Conservation (phyloP, 2,888 invertebrate species). For the Drosophila neonasuta region DNA sequence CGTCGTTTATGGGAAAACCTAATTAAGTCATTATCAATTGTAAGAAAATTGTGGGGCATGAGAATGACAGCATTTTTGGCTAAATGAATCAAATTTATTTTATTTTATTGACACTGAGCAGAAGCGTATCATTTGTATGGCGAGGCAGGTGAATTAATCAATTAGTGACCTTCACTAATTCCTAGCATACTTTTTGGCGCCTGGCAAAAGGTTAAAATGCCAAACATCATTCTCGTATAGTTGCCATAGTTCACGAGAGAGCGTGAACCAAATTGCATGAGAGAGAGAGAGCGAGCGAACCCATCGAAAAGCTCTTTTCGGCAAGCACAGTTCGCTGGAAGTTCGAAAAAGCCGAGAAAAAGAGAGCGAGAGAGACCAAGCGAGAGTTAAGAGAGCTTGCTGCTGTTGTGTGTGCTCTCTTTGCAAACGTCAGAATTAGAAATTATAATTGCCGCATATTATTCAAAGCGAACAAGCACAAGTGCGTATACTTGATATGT, state of each 20-base stretch:
- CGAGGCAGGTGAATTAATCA: conserved; percentile 68
- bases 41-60: conserved; percentile 24
- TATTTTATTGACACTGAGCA: conserved; percentile 13
- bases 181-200: conserved; percentile 53
- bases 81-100: conserved; percentile 17
- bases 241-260: conserved; percentile 44
- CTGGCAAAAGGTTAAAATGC: conserved; percentile 72
- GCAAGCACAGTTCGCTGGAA: conserved; percentile 32
- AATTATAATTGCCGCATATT: conserved; percentile 75
- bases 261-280: conserved; percentile 9
- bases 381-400: conserved; percentile 40
- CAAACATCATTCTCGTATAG: conserved; percentile 56
- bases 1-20: conserved; percentile 58
- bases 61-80: neutral
- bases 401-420: conserved; percentile 13
- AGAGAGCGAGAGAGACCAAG: conserved; percentile 16
- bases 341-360: conserved; percentile 44
- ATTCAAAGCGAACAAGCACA: conserved; percentile 60
- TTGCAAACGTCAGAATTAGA: conserved; percentile 73
- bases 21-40: conserved; percentile 75
- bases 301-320: conserved; percentile 40
- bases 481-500: conserved; percentile 14
- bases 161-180: conserved; percentile 72
- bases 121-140: conserved; percentile 19
- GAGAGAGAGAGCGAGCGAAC: conserved; percentile 9